These are phyloP conservation scores for Lepeophtheirus nordmannii DNA, from an alignment of 2,888 invertebrate genomes.

Conservation along the genomic window DNA sequence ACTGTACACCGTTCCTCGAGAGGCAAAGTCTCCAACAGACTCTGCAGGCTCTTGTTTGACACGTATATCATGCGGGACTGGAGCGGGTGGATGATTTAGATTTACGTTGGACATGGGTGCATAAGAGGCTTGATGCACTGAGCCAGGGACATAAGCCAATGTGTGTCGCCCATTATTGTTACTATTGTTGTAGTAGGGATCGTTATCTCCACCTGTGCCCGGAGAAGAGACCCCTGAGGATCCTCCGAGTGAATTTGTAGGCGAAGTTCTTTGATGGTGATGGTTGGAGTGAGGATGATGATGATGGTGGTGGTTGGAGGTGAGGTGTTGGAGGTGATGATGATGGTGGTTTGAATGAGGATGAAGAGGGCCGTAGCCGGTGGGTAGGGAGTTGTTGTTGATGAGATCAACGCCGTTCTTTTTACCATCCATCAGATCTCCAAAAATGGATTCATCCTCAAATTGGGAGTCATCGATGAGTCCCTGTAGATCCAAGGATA, in stretches of 20 bases:
- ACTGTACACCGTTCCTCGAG: neutral
- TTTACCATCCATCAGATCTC: slow-evolving; percentile 49
- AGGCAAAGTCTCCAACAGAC: neutral
- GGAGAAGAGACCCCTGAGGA: slow-evolving; percentile 25
- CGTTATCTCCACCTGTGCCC: slow-evolving; percentile 17
- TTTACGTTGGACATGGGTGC: neutral
- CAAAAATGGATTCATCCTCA: slow-evolving; percentile 60
- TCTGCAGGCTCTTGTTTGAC: slow-evolving; percentile 17
- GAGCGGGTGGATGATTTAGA: slow-evolving; percentile 45
- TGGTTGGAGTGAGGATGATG: neutral
- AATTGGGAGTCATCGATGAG: slow-evolving; percentile 79
- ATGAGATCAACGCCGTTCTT: slow-evolving; percentile 24
- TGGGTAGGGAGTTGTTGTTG: neutral
- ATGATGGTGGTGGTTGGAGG: slow-evolving; percentile 25
- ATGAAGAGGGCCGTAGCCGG: neutral
- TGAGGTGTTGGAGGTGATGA: slow-evolving; percentile 29
- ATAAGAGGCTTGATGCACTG: slow-evolving; percentile 54
- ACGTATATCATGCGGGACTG: neutral
- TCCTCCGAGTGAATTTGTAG: slow-evolving; percentile 26
- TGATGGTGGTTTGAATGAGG: slow-evolving; percentile 9
- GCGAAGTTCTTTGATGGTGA: neutral
- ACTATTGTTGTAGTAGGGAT: slow-evolving; percentile 32
- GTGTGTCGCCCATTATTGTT: slow-evolving; percentile 46
- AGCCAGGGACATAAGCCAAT: slow-evolving; percentile 78
- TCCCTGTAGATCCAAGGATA: slow-evolving; percentile 76